These are phyloP conservation scores for Agelas oroides DNA, from an alignment of 37 sponge, comb jelly and placozoan genomes.

Conservation along the genomic window DNA sequence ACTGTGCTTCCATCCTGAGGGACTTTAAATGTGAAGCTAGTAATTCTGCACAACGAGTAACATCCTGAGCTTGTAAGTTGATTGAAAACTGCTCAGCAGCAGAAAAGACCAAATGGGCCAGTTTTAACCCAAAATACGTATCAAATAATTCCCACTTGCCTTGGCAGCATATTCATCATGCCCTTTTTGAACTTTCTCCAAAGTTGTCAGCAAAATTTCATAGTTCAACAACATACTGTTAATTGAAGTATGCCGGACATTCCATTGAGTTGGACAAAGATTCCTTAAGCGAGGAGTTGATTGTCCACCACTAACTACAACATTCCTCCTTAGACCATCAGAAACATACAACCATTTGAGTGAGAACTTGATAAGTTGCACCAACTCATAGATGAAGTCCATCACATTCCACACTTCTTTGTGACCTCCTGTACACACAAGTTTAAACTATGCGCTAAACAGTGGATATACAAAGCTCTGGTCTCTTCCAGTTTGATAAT, in stretches of 20 bases:
- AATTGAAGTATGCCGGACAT: slow-evolving; percentile 46
- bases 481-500: neutral
- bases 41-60: slow-evolving; percentile 50
- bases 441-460: slow-evolving; percentile 64
- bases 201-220: slow-evolving; percentile 28
- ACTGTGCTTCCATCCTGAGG: slow-evolving; percentile 50
- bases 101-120: slow-evolving; percentile 50
- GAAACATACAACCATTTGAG: slow-evolving; percentile 36
- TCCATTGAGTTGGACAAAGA: slow-evolving; percentile 70
- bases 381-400: slow-evolving; percentile 45
- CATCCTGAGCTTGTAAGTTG: slow-evolving; percentile 70
- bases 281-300: slow-evolving; percentile 36
- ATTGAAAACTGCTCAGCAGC: slow-evolving; percentile 66
- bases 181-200: slow-evolving; percentile 44
- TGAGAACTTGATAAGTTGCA: slow-evolving; percentile 41
- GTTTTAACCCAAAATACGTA: slow-evolving; percentile 63
- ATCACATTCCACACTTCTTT: slow-evolving; percentile 36
- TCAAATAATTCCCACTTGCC: slow-evolving; percentile 63
- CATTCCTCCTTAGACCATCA: slow-evolving; percentile 21
- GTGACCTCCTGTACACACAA: slow-evolving; percentile 58
- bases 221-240: slow-evolving; percentile 53
- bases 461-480: slow-evolving; percentile 60
- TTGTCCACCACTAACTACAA: slow-evolving; percentile 22
- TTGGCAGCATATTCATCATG: slow-evolving; percentile 81
- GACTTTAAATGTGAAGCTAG: slow-evolving; percentile 43